A percentile compares a stretch with the other conserved stretches of the same genome.
Conservation (phyloP, 2,113 vertebrate species). For the Anhinga rufa region DNA sequence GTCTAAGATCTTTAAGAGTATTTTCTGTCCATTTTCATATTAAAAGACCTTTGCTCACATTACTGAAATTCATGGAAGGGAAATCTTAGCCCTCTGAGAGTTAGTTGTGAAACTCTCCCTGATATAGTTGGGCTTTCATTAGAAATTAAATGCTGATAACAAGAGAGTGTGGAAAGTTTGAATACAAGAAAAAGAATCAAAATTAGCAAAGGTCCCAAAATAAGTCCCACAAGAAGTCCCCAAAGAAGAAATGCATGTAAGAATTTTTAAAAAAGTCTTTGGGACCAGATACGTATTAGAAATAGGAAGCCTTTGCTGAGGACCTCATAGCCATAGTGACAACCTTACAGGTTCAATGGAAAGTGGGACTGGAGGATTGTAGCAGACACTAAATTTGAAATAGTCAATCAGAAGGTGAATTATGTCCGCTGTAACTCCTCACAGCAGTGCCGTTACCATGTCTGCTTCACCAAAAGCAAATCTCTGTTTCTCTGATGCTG, state of each 20-base stretch:
- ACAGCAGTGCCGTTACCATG: accelerated
- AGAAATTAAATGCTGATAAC: neutral
- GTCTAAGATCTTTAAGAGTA: neutral
- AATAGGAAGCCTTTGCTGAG: neutral
- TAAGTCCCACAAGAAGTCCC: neutral
- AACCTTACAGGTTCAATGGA: neutral
- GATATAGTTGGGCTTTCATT: neutral
- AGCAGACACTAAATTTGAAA: neutral
- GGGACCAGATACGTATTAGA: neutral
- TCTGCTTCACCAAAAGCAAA: neutral
- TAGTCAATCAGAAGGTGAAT: neutral
- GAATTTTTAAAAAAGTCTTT: neutral
- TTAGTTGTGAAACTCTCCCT: neutral
- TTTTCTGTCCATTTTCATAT: neutral
- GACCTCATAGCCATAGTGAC: neutral
- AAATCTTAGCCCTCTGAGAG: neutral
- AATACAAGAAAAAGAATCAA: neutral
- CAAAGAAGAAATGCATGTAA: neutral
- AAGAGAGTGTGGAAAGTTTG: neutral
- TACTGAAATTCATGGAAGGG: neutral
- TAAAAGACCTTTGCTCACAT: neutral
- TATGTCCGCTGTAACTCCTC: neutral
- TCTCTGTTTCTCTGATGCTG: neutral
- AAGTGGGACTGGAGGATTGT: neutral
- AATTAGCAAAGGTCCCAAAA: neutral